phyloP scores from a whole-genome alignment of 2,797 vertebrate species.

The Danionella dracula region DNA sequence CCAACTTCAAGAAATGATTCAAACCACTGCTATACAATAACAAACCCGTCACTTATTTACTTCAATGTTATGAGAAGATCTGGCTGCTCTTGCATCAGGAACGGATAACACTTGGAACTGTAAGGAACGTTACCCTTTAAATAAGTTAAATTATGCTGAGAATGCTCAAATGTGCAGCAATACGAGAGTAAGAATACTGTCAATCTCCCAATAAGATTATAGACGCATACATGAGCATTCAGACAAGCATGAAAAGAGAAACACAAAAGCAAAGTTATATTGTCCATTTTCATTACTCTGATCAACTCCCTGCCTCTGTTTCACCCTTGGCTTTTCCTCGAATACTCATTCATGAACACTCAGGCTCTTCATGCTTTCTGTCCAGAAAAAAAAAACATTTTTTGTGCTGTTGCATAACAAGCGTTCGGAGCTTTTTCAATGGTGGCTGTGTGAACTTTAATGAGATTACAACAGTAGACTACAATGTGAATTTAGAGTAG shows the following conservation, averaged over 20 bases:
- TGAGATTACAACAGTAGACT: not conserved
- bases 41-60: not conserved
- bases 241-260: not conserved
- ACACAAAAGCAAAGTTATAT: not conserved
- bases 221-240: not conserved
- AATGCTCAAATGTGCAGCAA: not conserved
- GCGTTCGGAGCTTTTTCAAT: not conserved
- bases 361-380: not conserved
- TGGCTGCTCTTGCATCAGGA: conserved; percentile 9
- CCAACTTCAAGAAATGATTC: too few relatives aligned
- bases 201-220: not conserved
- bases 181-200: not conserved
- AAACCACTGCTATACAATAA: too few relatives aligned
- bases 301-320: not conserved
- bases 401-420: too few relatives aligned
- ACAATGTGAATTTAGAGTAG: too few relatives aligned
- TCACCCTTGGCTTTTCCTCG: not conserved
- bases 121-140: not conserved
- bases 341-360: not conserved
- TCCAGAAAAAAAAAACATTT: not conserved
- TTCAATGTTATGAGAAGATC: not conserved
- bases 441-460: not conserved
- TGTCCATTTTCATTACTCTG: not conserved
- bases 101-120: not conserved
- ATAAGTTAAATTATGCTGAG: not conserved